Conservation (phyloP, 2,113 vertebrate species). For the Myrmecobius fasciatus region DNA sequence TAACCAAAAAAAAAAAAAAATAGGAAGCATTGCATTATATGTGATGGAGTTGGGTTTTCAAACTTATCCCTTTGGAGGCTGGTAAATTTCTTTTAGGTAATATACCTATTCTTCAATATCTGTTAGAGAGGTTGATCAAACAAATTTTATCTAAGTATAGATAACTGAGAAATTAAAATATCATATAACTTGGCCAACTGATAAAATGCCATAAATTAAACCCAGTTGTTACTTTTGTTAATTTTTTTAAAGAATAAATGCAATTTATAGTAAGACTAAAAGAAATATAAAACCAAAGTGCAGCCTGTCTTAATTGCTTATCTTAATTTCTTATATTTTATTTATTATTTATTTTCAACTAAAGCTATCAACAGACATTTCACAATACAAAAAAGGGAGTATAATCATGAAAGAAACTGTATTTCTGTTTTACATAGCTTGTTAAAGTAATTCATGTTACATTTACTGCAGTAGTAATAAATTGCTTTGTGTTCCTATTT, state of each 20-base stretch:
- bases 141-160: not conserved
- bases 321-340: not conserved
- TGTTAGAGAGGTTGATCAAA: too few relatives aligned
- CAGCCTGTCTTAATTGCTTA: not conserved
- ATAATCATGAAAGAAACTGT: too few relatives aligned
- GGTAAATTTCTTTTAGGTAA: not conserved
- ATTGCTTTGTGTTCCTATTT: too few relatives aligned
- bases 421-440: too few relatives aligned
- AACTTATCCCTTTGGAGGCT: not conserved
- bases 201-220: not conserved
- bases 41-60: slow-evolving; percentile 2
- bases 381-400: too few relatives aligned
- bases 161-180: not conserved
- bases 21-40: too few relatives aligned
- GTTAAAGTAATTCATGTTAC: too few relatives aligned
- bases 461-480: too few relatives aligned
- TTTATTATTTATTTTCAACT: too few relatives aligned
- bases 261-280: not conserved
- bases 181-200: too few relatives aligned
- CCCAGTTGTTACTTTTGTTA: not conserved
- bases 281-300: not conserved
- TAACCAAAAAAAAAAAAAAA: not conserved
- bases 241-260: slow-evolving; percentile 38
- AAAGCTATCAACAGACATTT: too few relatives aligned
- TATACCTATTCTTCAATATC: not conserved